These are phyloP conservation scores for Cettia cetti DNA, from an alignment of 2,113 vertebrate genomes.

Conservation along the genomic window DNA sequence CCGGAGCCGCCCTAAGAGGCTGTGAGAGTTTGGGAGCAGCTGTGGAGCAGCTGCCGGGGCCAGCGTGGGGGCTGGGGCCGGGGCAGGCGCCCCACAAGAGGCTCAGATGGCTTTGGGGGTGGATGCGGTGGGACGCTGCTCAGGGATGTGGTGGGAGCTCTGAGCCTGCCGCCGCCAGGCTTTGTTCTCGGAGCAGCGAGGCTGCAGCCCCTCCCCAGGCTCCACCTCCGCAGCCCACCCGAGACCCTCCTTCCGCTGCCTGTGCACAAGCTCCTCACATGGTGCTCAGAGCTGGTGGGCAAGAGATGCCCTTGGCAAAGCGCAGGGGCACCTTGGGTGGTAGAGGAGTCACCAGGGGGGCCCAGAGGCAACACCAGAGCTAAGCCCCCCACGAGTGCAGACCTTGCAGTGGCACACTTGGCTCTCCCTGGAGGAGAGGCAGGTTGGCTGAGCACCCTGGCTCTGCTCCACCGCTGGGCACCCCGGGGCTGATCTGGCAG, in stretches of 20 bases:
- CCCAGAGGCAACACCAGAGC: neutral
- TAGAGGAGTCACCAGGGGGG: neutral
- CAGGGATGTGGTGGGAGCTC: neutral
- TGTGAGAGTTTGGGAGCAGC: neutral
- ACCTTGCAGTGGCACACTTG: neutral
- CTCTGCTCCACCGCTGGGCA: neutral
- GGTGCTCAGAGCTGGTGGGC: neutral
- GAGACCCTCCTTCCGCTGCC: conserved; percentile 51
- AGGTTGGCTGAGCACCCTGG: neutral
- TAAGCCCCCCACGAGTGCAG: accelerated
- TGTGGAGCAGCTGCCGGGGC: conserved; percentile 48
- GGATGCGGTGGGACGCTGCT: neutral
- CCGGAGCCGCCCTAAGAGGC: neutral
- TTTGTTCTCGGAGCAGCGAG: conserved; percentile 48
- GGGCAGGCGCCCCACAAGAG: neutral
- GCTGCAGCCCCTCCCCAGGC: conserved; percentile 45
- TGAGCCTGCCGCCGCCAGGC: neutral
- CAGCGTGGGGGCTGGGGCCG: neutral
- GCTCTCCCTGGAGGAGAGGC: accelerated
- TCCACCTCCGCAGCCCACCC: conserved; percentile 64
- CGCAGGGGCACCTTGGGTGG: neutral
- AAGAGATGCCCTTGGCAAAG: neutral
- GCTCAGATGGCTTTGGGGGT: conserved; percentile 4
- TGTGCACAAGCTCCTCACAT: neutral
- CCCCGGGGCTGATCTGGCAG: neutral